Evolutionary conservation across 2,888 invertebrate genomes (phyloP).

Genomic region (Teinopalpus imperialis): DNA sequence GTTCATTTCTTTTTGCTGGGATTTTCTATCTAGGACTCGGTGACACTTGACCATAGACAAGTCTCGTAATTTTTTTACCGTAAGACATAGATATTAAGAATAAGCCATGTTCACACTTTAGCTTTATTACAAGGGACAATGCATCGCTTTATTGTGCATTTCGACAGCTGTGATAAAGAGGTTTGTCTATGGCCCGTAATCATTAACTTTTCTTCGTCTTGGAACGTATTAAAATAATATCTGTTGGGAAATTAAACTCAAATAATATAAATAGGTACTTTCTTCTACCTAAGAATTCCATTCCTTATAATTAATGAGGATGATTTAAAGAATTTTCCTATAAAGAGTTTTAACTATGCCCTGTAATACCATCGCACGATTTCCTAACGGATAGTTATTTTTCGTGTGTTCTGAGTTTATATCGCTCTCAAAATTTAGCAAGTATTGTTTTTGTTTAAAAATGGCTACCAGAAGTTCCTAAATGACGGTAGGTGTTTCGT

Average conservation of each 20-base stretch:
- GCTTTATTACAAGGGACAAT: constrained; percentile 69
- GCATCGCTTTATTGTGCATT: constrained; percentile 71
- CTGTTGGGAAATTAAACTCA: too few species aligned
- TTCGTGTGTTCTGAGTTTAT: not conserved
- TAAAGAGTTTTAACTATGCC: constrained; percentile 78
- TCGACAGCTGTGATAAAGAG: constrained; percentile 78
- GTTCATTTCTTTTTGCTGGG: too few species aligned
- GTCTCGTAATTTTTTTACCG: constrained; percentile 67
- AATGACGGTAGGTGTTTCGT: constrained; percentile 76
- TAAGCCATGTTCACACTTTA: constrained; percentile 73
- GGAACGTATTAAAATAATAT: constrained; percentile 29
- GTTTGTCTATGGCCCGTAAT: constrained; percentile 68
- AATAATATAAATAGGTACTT: too few species aligned
- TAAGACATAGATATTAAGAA: constrained; percentile 76
- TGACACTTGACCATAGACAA: constrained; percentile 62
- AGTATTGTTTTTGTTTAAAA: constrained; percentile 38
- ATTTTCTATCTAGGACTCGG: too few species aligned
- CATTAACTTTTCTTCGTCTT: constrained; percentile 36
- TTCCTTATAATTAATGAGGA: too few species aligned
- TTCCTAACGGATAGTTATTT: not conserved
- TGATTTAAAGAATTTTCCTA: too few species aligned
- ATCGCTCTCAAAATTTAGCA: constrained; percentile 36
- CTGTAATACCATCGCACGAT: constrained; percentile 31
- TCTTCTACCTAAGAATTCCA: too few species aligned
- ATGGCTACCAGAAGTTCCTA: constrained; percentile 76